Evolutionary conservation across 2,113 vertebrate species (phyloP).

Genomic region (Perognathus longimembris): DNA sequence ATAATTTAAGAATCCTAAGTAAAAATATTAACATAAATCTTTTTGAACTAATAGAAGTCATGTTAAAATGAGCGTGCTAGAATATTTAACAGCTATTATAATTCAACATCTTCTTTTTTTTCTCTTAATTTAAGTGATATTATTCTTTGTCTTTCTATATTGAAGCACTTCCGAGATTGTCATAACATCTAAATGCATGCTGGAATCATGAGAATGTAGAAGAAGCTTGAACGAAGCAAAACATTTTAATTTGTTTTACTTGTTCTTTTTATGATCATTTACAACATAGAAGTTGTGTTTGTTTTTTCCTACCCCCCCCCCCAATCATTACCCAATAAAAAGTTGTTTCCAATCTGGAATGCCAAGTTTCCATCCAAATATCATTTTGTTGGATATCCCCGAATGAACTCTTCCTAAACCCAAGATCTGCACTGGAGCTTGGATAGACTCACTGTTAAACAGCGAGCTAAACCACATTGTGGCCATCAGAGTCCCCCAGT

Average conservation of each 20-base stretch:
- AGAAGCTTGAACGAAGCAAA: conserved; percentile 76
- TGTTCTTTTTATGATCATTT: conserved; percentile 77
- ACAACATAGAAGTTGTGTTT: conserved; percentile 84
- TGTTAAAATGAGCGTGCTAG: neutral
- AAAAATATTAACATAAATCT: conserved; percentile 40
- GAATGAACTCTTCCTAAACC: conserved; percentile 74
- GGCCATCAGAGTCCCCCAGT: neutral
- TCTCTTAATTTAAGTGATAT: conserved; percentile 38
- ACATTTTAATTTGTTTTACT: conserved; percentile 78
- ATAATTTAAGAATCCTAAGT: conserved; percentile 24
- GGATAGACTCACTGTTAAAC: conserved; percentile 26
- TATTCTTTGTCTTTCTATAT: conserved; percentile 45
- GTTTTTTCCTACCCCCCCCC: conserved; percentile 69
- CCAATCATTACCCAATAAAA: conserved; percentile 83
- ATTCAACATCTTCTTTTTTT: neutral
- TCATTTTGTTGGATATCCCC: conserved; percentile 78
- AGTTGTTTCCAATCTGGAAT: conserved; percentile 84
- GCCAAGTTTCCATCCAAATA: conserved; percentile 83
- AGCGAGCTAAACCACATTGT: neutral
- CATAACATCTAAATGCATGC: conserved; percentile 70
- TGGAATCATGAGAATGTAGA: conserved; percentile 82
- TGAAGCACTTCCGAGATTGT: conserved; percentile 51
- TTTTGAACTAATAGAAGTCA: conserved; percentile 40
- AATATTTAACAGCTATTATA: neutral
- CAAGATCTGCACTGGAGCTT: conserved; percentile 57